phyloP scores from a whole-genome alignment of 2,113 vertebrate species.

The Nansenia antarctica region DNA sequence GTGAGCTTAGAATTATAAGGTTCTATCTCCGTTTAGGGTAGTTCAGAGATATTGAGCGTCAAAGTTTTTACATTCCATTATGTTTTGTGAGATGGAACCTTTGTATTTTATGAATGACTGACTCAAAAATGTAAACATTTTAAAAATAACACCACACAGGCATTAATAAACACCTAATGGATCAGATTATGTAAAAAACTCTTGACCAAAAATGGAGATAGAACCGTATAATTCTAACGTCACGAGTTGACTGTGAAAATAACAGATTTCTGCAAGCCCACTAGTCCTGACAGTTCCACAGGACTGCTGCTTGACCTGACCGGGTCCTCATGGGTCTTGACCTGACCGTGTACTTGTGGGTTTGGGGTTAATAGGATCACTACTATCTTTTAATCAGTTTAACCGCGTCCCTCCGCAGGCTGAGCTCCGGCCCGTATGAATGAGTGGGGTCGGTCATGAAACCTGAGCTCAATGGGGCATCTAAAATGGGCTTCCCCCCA shows the following conservation, averaged over 20 bases:
- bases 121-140: no score
- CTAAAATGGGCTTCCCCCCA: not conserved
- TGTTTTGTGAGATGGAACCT: not conserved
- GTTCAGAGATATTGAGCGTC: no score
- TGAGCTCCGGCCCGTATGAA: not conserved
- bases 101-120: not conserved
- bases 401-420: not conserved
- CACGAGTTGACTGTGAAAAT: not conserved
- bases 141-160: no score
- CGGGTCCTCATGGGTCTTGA: not conserved
- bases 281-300: not conserved
- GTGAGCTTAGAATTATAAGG: no score
- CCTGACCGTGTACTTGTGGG: not conserved
- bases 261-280: not conserved
- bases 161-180: no score
- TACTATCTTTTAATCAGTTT: not conserved
- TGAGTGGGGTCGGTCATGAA: not conserved
- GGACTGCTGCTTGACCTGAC: not conserved
- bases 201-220: no score
- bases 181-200: no score
- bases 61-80: no score
- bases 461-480: not conserved
- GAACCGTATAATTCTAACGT: no score
- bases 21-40: no score
- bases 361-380: slow-evolving; percentile 2